A percentile compares a stretch with the other conserved stretches of the same genome.
These are phyloP conservation scores for Meloidogyne exigua DNA, from an alignment of 1,140 invertebrate species.

Conservation along the genomic window DNA sequence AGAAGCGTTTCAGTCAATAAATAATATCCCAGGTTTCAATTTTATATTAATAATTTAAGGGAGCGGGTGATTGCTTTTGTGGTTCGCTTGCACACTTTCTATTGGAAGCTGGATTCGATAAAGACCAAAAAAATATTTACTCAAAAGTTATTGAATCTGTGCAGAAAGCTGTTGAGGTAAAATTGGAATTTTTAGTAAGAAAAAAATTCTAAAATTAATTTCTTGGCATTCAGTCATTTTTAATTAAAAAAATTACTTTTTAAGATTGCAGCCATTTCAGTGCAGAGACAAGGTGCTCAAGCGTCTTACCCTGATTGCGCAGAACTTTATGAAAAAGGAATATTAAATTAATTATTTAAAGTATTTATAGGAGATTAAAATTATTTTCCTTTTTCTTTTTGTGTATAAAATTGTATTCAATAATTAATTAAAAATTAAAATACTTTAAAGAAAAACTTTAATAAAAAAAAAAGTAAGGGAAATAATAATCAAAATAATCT, in stretches of 20 bases:
- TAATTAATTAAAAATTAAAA: too few relatives aligned
- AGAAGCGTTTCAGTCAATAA: too few relatives aligned
- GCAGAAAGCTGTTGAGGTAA: not conserved
- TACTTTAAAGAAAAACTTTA: too few relatives aligned
- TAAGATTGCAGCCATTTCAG: slow-evolving; percentile 46
- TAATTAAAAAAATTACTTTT: not conserved
- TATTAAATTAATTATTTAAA: slow-evolving; percentile 7
- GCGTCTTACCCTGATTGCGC: slow-evolving; percentile 47
- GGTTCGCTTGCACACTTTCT: slow-evolving; percentile 50
- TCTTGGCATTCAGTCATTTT: not conserved
- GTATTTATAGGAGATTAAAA: too few relatives aligned
- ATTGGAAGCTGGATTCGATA: slow-evolving; percentile 17
- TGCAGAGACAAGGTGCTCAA: slow-evolving; percentile 46
- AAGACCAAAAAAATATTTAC: slow-evolving; percentile 16
- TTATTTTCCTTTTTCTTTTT: not conserved
- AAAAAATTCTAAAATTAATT: not conserved
- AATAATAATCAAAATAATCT: too few relatives aligned
- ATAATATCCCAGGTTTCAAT: too few relatives aligned
- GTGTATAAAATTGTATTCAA: not conserved
- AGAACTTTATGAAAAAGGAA: slow-evolving; percentile 40
- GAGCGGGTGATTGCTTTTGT: slow-evolving; percentile 52
- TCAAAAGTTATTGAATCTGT: slow-evolving; percentile 12
- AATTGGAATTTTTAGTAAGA: not conserved
- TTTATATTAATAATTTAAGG: slow-evolving; percentile 30
- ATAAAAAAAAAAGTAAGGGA: too few relatives aligned